Percentiles rank a stretch among this genome's conserved stretches.
Evolutionary conservation across 2,888 invertebrate genomes (phyloP).

Genomic region (Bhutanitis thaidina): DNA sequence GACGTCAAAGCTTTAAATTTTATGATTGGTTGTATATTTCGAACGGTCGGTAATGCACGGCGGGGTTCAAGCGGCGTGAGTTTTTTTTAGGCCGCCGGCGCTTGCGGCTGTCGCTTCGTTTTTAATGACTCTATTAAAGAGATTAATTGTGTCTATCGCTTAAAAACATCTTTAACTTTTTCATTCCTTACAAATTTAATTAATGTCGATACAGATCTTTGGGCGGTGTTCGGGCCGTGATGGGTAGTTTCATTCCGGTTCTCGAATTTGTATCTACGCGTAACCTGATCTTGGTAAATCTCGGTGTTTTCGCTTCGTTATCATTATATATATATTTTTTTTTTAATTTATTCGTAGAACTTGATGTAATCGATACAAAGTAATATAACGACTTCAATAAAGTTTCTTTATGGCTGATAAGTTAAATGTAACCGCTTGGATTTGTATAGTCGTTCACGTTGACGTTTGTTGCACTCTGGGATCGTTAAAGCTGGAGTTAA

Average conservation of each 20-base stretch:
- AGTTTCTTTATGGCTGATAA: constrained; percentile 10
- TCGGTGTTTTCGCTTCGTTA: not conserved
- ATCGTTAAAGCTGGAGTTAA: constrained; percentile 14
- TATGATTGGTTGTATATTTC: constrained; percentile 52
- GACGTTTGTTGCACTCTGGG: constrained; percentile 2
- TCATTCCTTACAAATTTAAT: constrained; percentile 71
- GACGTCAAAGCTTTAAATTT: constrained; percentile 47
- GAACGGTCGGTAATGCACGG: constrained; percentile 32
- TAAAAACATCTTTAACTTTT: constrained; percentile 60
- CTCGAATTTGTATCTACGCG: constrained; percentile 27
- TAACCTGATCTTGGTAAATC: constrained; percentile 27
- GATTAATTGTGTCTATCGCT: constrained; percentile 70
- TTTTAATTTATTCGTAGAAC: constrained; percentile 5
- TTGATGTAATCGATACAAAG: constrained; percentile 10
- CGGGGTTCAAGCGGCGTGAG: constrained; percentile 30
- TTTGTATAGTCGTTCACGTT: constrained; percentile 3
- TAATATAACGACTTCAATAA: constrained; percentile 7
- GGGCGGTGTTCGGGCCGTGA: constrained; percentile 21
- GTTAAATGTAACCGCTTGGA: not conserved
- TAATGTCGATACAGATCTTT: constrained; percentile 63
- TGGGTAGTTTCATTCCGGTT: constrained; percentile 24
- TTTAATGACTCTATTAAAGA: constrained; percentile 78
- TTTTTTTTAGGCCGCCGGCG: constrained; percentile 41
- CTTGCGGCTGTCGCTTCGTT: constrained; percentile 56
- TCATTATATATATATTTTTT: not conserved